Evolutionary conservation across 2,797 vertebrate species (phyloP).

Genomic region (Neopelma chrysocephalum): DNA sequence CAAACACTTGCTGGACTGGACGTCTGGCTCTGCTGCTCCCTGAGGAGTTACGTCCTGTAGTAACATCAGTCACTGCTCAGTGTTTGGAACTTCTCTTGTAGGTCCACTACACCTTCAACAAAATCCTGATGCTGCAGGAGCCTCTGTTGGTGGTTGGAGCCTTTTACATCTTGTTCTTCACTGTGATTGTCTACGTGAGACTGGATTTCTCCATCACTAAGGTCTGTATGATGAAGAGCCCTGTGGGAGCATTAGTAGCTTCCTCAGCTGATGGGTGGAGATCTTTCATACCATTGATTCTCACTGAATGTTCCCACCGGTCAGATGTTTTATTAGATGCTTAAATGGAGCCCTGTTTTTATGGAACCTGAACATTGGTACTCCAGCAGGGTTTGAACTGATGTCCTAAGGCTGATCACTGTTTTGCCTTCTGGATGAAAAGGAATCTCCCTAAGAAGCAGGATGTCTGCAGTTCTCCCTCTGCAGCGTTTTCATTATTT

Average conservation of each 20-base stretch:
- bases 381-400: neutral
- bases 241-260: neutral
- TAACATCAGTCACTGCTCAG: neutral
- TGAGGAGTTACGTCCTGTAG: neutral
- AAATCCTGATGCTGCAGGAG: slow-evolving; percentile 97
- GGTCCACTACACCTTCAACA: slow-evolving; percentile 97
- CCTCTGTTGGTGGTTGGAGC: slow-evolving; percentile 94
- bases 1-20: neutral
- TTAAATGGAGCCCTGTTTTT: neutral
- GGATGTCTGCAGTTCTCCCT: neutral
- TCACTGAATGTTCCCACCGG: fast-evolving
- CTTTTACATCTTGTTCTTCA: slow-evolving; percentile 98
- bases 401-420: neutral
- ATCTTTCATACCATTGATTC: neutral
- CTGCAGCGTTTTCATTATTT: neutral
- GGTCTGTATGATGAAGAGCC: slow-evolving; percentile 71
- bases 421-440: neutral
- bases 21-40: neutral
- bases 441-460: neutral
- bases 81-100: slow-evolving; percentile 52
- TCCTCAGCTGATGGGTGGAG: neutral
- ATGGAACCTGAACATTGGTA: neutral
- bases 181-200: slow-evolving; percentile 95
- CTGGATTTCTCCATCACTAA: slow-evolving; percentile 99
- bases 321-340: neutral